A percentile compares a stretch with the other conserved stretches of the same genome.
These are phyloP conservation scores for Darevskia nairensis DNA, from an alignment of 2,797 vertebrate species.

Conservation along the genomic window DNA sequence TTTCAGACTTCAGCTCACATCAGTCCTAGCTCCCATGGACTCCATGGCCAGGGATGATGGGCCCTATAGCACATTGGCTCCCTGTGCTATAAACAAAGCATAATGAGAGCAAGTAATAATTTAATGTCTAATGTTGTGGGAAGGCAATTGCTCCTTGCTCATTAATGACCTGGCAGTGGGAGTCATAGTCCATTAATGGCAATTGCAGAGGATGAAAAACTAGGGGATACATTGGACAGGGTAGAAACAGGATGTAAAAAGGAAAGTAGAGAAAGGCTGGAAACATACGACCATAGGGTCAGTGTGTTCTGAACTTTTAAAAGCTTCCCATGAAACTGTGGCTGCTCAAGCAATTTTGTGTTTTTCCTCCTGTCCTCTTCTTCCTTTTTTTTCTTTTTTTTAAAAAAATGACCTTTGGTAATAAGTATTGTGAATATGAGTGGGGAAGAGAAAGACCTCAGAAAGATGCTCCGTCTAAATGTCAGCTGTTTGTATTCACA, in stretches of 20 bases:
- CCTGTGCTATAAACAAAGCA: too few species aligned
- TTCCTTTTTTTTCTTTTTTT: not conserved
- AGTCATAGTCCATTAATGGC: constrained; percentile 1
- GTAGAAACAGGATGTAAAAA: not conserved
- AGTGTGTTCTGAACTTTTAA: not conserved
- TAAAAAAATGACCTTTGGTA: constrained; percentile 27
- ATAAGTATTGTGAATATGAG: constrained; percentile 24
- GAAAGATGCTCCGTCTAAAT: constrained; percentile 22
- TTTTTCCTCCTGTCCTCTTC: not conserved
- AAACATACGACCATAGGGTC: not conserved
- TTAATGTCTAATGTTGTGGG: not conserved
- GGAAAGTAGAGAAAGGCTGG: not conserved
- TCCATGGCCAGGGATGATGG: too few species aligned
- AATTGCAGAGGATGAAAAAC: constrained; percentile 14
- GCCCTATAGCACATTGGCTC: too few species aligned
- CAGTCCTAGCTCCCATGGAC: too few species aligned
- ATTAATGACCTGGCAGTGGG: constrained; percentile 9
- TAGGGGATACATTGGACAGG: not conserved
- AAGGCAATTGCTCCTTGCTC: not conserved
- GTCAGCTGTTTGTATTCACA: constrained; percentile 27
- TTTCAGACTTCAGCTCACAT: not conserved
- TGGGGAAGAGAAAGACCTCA: not conserved
- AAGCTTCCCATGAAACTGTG: constrained; percentile 5
- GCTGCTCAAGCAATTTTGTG: not conserved
- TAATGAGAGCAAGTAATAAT: not conserved